Evolutionary conservation across 1,140 invertebrate genomes (phyloP), one percentile per base, ranked within the genome.

Genomic region (Penaeus vannamei): DNA sequence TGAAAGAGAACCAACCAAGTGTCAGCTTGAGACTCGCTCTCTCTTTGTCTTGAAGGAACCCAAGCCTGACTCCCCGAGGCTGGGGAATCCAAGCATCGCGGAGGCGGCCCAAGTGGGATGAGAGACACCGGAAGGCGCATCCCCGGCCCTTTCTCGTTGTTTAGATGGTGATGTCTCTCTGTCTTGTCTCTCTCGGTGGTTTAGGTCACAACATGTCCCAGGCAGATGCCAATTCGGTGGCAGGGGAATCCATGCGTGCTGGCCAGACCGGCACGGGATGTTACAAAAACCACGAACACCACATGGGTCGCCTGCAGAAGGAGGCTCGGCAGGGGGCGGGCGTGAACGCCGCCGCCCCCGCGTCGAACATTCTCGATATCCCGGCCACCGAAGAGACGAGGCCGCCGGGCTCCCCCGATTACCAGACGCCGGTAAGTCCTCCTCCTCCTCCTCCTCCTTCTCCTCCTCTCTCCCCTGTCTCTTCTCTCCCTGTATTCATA

Each of bases 151-250:
- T 53, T 36, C 26, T 42, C 46, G 19, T 62, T 84, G 82, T 85
- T 77, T 84, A 64, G 84, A 90, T 85, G 84, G 84, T 90, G 88
- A 90, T 90, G 84, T 90, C 29, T 72, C 42, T 90, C 84, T 86
- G 42, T 89, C 60, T 90, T 69, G 53, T 84, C 83, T 79, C 90
- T 61, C 36, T 64, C 36, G 61, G 29, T 84, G 64, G 76, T 91
- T 66, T 92, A 97, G 97, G 97, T 95, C 97, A 97, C 95, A 97
- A 97, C 94, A 95, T 97, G 95, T 97, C 97, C 92, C 96, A 97
- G 93, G 96, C 95, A 91, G 97, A 98, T 93, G 96, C 96, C 89
- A 97, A 96, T 94, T 97, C 96, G 93, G 95, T 97, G 84, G 93
- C 93, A 2, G 97, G 96, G 83, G 97, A 97, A 77, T 91, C 91